Base-by-base conservation (phyloP, 2,113 vertebrate species). In the Ophthalmolycus amberensis region DNA sequence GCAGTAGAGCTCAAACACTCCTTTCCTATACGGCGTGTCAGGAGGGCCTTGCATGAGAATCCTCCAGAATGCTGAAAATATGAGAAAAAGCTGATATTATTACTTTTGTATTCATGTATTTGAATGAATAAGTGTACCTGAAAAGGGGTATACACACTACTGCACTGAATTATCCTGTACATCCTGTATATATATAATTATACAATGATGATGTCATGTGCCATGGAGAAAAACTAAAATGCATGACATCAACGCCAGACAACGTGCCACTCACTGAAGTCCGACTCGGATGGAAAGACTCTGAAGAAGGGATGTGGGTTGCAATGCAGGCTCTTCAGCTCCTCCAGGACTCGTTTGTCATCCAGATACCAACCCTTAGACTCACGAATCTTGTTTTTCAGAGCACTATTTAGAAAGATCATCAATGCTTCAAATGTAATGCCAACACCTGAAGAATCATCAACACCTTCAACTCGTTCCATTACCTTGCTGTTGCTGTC, bases 1-100 rank as follows among this genome's bases (percentile, higher is more conserved):
- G 77, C 93, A 94, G 79, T 90, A 94, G 48, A 94, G 89, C 83
- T 94, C 92, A 88, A 94, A 94, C 42, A 79, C 84, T 42, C 94
- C 94, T 12, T 75, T 83, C 46, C 90, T 90, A 70, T 94, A 94
- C 0, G 93, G 87, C 0, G 94, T 93, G 32, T 94, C 88, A n/a
- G 93, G 91, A 42, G 93, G 93, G 22, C 94, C 94, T 29, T 90
- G 76, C 91, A 94, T 87, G 32, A 93, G 89, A 71, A 94, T 89
- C 83, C 86, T 93, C 94, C 94, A 94, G 72, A 94, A 94, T 0
- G 72, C 92, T 94, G 77, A 73, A 83, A 77, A 58, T 4, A 50
- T 58, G 3, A 14, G 9, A 34, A 15, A 59, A 18, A n/a, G 18
- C 7, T 22, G n/a, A 9, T 10, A 9, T 54, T 25, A 25, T 3